Conservation (phyloP, 2,888 invertebrate genomes). For the Theretra japonica region DNA sequence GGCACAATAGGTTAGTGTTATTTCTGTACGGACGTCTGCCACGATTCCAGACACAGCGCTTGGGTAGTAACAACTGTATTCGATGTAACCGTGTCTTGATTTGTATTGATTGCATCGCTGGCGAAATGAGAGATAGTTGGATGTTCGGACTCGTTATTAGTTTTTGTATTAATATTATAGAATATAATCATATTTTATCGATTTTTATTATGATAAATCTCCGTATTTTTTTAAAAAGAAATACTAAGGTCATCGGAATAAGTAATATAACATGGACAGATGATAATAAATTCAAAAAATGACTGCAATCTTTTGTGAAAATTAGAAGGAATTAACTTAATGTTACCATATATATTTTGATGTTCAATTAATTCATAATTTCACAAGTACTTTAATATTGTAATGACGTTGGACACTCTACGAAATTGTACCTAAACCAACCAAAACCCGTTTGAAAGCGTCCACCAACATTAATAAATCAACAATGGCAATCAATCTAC, state of each 20-base stretch:
- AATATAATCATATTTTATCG: not conserved
- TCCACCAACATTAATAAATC: not conserved
- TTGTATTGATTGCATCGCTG: constrained; percentile 3
- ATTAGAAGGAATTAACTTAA: no score
- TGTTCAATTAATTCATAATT: no score
- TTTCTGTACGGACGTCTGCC: constrained; percentile 67
- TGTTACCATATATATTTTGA: no score
- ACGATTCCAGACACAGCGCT: constrained; percentile 55
- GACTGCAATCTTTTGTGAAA: no score
- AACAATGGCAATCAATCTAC: not conserved
- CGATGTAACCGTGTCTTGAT: constrained; percentile 5
- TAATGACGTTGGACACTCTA: not conserved
- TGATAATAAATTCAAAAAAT: no score
- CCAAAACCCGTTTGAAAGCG: not conserved
- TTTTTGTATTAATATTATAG: not conserved
- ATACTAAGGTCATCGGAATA: no score
- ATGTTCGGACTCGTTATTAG: not conserved
- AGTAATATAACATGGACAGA: no score
- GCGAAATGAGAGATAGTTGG: not conserved
- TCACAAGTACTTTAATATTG: no score
- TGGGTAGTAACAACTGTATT: constrained; percentile 24
- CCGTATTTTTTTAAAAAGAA: no score
- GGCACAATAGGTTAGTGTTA: constrained; percentile 77
- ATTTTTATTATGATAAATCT: not conserved
- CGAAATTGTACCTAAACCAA: not conserved